A percentile compares a stretch with the other conserved stretches of the same genome.
Conservation (phyloP, 64 coral and sea anemone genomes). For the Orbicella faveolata region DNA sequence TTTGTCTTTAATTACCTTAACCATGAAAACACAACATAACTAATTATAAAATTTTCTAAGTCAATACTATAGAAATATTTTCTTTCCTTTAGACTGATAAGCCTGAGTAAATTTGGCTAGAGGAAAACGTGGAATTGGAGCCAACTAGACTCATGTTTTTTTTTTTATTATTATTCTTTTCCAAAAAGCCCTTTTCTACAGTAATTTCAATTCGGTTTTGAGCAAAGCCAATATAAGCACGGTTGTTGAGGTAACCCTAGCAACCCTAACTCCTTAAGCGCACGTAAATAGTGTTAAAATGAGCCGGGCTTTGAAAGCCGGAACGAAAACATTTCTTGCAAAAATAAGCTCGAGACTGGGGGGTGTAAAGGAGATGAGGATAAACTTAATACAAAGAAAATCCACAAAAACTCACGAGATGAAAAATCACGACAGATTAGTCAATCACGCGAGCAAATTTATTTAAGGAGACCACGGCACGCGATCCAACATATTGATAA, state of each 20-base stretch:
- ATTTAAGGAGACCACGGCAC: not conserved
- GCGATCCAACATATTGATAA: not conserved
- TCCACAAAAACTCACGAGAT: not conserved
- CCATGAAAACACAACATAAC: too few species aligned
- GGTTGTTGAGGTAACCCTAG: not conserved
- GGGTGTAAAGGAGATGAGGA: not conserved
- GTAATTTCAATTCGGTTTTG: not conserved
- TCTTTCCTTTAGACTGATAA: too few species aligned
- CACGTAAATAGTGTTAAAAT: not conserved
- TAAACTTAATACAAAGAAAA: not conserved
- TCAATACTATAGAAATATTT: too few species aligned
- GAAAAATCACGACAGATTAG: not conserved
- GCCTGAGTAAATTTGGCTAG: too few species aligned
- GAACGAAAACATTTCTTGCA: not conserved
- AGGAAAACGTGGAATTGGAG: too few species aligned
- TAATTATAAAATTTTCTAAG: too few species aligned
- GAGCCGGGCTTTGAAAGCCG: not conserved
- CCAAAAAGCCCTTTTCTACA: too few species aligned
- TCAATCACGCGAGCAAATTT: not conserved
- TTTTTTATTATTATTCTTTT: too few species aligned
- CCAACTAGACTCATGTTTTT: too few species aligned
- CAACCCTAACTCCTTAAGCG: not conserved
- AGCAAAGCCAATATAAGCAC: not conserved
- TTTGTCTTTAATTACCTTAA: too few species aligned
- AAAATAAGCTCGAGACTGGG: not conserved